Conservation (phyloP, 2,888 invertebrate genomes). For the Drosophila neonasuta region DNA sequence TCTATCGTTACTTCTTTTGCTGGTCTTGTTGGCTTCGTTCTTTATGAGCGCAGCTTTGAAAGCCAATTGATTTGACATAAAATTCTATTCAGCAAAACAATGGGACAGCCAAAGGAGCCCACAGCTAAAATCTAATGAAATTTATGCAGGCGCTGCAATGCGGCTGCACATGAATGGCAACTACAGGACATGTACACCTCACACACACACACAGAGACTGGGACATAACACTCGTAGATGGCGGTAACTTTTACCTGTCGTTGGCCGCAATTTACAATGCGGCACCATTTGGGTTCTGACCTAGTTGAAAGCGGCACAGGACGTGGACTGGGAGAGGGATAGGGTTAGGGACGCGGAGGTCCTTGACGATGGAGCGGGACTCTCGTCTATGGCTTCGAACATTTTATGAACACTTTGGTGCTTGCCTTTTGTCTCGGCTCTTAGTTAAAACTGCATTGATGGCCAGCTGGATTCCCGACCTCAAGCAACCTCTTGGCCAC, state of each 20-base stretch:
- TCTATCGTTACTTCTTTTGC: not conserved
- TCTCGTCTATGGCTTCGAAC: conserved; percentile 46
- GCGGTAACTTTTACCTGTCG: conserved; percentile 67
- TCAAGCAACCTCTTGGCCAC: conserved; percentile 1
- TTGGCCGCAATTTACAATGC: conserved; percentile 61
- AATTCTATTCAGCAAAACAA: conserved; percentile 43
- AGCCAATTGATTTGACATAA: conserved; percentile 72
- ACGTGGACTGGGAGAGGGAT: conserved; percentile 5
- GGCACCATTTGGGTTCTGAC: conserved; percentile 51
- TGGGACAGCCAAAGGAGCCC: conserved; percentile 43
- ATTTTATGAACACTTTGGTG: conserved; percentile 72
- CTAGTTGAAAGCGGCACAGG: conserved; percentile 50
- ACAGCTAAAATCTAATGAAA: conserved; percentile 73
- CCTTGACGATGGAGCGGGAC: conserved; percentile 27
- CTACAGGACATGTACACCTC: conserved; percentile 47
- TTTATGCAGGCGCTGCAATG: conserved; percentile 75
- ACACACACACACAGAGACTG: conserved; percentile 16
- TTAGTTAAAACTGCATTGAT: conserved; percentile 69
- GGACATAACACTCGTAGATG: conserved; percentile 13
- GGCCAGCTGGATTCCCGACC: conserved; percentile 53
- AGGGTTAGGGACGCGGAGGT: not conserved
- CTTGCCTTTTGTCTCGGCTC: conserved; percentile 69
- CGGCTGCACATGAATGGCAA: conserved; percentile 66
- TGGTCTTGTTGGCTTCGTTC: conserved; percentile 7
- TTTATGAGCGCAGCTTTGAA: conserved; percentile 39